Evolutionary conservation across 2,113 vertebrate genomes (phyloP).

Genomic region (Uria lomvia): DNA sequence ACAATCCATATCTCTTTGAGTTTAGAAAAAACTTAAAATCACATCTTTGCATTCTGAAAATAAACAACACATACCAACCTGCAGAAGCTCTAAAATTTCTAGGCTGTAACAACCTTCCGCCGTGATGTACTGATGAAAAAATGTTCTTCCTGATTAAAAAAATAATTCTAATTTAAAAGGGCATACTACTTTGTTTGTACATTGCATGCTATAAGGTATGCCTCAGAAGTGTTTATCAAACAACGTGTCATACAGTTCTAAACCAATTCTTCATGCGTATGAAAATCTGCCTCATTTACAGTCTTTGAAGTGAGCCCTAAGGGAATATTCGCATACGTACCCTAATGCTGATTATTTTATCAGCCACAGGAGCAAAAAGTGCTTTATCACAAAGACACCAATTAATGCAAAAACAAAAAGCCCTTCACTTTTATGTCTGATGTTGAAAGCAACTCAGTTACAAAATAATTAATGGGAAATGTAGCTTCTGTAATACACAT

Average conservation of each 20-base stretch:
- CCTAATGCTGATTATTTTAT: conserved; percentile 49
- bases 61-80: not conserved
- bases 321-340: conserved; percentile 12
- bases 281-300: conserved; percentile 33
- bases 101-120: not conserved
- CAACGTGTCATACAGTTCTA: not conserved
- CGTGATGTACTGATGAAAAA: not conserved
- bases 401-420: conserved; percentile 58
- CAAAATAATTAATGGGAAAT: conserved; percentile 49
- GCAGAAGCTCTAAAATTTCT: not conserved
- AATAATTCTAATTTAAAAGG: not conserved
- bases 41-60: not conserved
- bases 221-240: conserved; percentile 52
- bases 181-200: not conserved
- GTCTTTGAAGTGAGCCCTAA: conserved; percentile 47
- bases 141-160: not conserved
- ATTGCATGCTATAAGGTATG: not conserved
- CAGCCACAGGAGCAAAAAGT: conserved; percentile 5
- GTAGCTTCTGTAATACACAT: not conserved
- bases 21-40: not conserved
- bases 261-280: conserved; percentile 7
- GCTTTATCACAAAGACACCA: conserved; percentile 51
- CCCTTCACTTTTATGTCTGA: conserved; percentile 45
- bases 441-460: conserved; percentile 37
- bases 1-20: not conserved